phyloP scores from a whole-genome alignment of 1,140 invertebrate genomes.

The Elymnias hypermnestra region DNA sequence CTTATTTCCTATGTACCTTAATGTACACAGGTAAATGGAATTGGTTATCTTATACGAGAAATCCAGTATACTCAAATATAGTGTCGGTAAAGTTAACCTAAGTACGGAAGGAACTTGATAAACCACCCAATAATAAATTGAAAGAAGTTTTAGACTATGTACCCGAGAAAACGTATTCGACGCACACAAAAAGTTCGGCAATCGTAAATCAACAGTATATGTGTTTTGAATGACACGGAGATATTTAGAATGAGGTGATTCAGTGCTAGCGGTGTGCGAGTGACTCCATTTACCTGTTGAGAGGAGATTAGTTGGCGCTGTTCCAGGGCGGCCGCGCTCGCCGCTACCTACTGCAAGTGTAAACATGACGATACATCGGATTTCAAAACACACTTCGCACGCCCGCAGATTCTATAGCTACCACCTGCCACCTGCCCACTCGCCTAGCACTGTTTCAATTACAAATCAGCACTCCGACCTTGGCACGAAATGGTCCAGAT shows the following conservation, averaged over 20 bases:
- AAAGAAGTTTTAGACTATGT: no score
- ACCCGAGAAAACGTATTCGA: no score
- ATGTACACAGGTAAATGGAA: no score
- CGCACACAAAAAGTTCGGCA: not conserved
- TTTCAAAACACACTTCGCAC: constrained; percentile 19
- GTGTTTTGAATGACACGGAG: constrained; percentile 11
- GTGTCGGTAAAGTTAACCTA: no score
- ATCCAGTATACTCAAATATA: no score
- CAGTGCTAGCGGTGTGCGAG: constrained; percentile 37
- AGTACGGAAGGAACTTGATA: no score
- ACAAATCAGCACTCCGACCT: constrained; percentile 10
- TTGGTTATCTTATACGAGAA: no score
- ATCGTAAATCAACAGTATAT: constrained; percentile 4
- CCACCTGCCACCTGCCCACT: constrained; percentile 23
- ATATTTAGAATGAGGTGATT: constrained; percentile 43
- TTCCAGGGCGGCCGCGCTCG: constrained; percentile 45
- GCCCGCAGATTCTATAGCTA: constrained; percentile 28
- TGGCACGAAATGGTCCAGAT: constrained; percentile 9
- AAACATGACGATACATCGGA: constrained; percentile 39
- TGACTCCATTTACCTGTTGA: constrained; percentile 66
- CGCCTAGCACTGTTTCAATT: constrained; percentile 11
- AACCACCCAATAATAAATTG: no score
- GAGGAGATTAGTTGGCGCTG: constrained; percentile 56
- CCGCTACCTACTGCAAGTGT: constrained; percentile 26
- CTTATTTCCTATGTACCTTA: no score